phyloP scores from a whole-genome alignment of 2,888 invertebrate genomes.

The Microdon myrmicae region DNA sequence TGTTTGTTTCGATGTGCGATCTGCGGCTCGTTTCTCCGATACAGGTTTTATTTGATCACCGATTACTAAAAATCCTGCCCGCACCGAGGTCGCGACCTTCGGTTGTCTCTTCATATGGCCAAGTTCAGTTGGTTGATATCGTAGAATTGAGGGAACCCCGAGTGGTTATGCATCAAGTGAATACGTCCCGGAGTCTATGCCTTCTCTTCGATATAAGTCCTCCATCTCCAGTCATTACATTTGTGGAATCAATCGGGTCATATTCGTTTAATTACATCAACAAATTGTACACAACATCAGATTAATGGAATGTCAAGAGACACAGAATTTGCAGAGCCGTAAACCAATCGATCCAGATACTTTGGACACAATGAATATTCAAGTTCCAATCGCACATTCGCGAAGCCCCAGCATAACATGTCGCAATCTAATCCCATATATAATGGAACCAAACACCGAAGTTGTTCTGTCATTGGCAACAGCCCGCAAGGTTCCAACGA shows the following conservation, averaged over 20 bases:
- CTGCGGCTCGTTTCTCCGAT: slow-evolving; percentile 79
- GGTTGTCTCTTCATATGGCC: slow-evolving; percentile 86
- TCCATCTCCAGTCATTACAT: slow-evolving; percentile 87
- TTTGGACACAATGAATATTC: slow-evolving; percentile 90
- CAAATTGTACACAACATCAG: slow-evolving; percentile 75
- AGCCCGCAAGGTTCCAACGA: slow-evolving; percentile 56
- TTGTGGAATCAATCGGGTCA: slow-evolving; percentile 89
- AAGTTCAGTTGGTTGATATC: slow-evolving; percentile 88
- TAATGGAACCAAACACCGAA: slow-evolving; percentile 57
- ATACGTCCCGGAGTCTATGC: slow-evolving; percentile 75
- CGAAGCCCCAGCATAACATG: slow-evolving; percentile 82
- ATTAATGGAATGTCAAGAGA: slow-evolving; percentile 88
- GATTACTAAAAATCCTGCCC: slow-evolving; percentile 88
- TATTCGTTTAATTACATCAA: slow-evolving; percentile 84
- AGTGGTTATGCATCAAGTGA: slow-evolving; percentile 84
- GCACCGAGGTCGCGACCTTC: slow-evolving; percentile 88
- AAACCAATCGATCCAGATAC: slow-evolving; percentile 87
- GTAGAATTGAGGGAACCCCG: slow-evolving; percentile 76
- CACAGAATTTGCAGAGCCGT: slow-evolving; percentile 90
- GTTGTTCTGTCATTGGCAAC: slow-evolving; percentile 53
- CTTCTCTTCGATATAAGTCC: slow-evolving; percentile 88
- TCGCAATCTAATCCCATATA: slow-evolving; percentile 63
- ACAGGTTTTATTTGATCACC: slow-evolving; percentile 82
- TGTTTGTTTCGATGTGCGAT: slow-evolving; percentile 92
- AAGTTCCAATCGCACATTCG: slow-evolving; percentile 95